Evolutionary conservation across 2,797 vertebrate species (phyloP).

Genomic region (Linurgus olivaceus): DNA sequence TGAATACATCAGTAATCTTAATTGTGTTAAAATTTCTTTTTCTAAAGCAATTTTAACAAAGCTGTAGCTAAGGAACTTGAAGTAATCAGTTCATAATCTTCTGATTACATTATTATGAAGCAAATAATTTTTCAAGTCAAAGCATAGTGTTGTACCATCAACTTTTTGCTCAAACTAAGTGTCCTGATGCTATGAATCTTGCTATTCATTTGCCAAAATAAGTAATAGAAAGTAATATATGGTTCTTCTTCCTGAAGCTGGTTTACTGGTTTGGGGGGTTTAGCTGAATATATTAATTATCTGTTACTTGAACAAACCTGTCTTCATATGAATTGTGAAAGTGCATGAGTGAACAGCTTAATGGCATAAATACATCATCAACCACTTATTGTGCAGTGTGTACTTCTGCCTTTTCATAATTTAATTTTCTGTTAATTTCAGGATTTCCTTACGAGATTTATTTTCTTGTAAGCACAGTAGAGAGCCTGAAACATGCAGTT

Average conservation of each 20-base stretch:
- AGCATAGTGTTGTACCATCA: background rate
- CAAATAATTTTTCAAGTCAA: background rate
- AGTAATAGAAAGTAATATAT: constrained; percentile 35
- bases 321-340: constrained; percentile 28
- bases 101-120: background rate
- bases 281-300: constrained; percentile 25
- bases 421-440: background rate
- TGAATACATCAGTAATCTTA: background rate
- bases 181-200: background rate
- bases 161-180: background rate
- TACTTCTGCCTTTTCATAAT: background rate
- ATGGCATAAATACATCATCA: constrained; percentile 46
- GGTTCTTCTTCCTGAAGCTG: constrained; percentile 19
- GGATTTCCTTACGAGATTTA: background rate
- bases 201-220: constrained; percentile 12
- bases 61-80: background rate
- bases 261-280: background rate
- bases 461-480: background rate
- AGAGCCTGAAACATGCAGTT: background rate
- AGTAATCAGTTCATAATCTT: background rate
- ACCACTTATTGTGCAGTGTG: background rate
- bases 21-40: constrained; percentile 8
- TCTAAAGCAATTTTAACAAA: constrained; percentile 31
- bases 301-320: constrained; percentile 38
- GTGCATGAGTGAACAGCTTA: constrained; percentile 41